These are phyloP conservation scores for Nyctalus aviator DNA, from an alignment of 2,797 vertebrate genomes.

Conservation along the genomic window DNA sequence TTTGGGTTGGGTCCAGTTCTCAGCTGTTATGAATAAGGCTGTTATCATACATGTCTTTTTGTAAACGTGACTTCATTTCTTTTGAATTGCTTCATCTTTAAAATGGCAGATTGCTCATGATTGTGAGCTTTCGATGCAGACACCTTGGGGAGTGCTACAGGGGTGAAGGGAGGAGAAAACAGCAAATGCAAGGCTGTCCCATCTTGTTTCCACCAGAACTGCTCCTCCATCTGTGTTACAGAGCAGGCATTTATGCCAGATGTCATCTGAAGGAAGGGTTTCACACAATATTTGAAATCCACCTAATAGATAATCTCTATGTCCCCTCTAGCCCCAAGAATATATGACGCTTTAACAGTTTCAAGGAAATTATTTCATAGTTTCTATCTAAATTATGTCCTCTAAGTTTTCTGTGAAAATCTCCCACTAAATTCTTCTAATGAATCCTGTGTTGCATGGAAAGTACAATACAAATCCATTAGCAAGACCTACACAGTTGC, in stretches of 20 bases:
- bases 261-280: not conserved
- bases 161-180: not conserved
- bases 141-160: not conserved
- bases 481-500: not conserved
- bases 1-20: not conserved
- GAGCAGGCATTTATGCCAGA: not conserved
- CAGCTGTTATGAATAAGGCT: not conserved
- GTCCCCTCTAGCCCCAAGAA: not conserved
- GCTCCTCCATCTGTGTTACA: not conserved
- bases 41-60: not conserved
- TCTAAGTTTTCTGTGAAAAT: slow-evolving; percentile 17
- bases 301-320: not conserved
- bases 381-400: slow-evolving; percentile 27
- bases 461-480: not conserved
- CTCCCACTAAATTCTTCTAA: not conserved
- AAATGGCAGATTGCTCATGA: not conserved
- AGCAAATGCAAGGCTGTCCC: not conserved
- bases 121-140: not conserved
- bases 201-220: not conserved
- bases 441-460: not conserved
- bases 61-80: not conserved
- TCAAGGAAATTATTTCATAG: not conserved
- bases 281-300: not conserved
- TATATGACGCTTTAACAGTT: not conserved
- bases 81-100: slow-evolving; percentile 24